A percentile compares a stretch with the other conserved stretches of the same genome.
These are phyloP conservation scores for Uromys caudimaculatus DNA, from an alignment of 2,797 vertebrate species.

Conservation along the genomic window DNA sequence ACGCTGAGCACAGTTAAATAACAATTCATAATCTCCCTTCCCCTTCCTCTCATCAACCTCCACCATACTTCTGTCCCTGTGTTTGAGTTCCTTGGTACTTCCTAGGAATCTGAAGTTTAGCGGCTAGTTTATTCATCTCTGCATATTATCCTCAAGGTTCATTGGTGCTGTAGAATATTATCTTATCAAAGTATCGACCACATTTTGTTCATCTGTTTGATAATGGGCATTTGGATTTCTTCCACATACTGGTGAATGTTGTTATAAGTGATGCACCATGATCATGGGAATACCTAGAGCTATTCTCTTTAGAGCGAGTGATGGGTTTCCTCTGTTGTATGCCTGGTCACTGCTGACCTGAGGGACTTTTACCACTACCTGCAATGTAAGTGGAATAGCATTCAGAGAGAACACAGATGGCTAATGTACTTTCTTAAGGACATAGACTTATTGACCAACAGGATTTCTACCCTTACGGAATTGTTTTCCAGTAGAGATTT, in stretches of 20 bases:
- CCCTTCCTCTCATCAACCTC: background rate
- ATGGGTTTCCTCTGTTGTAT: background rate
- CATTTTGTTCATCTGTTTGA: background rate
- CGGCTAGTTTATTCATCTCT: background rate
- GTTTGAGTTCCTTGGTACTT: background rate
- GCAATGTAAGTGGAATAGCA: background rate
- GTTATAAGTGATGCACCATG: background rate
- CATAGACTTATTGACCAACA: background rate
- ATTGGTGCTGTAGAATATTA: no score
- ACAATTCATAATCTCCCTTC: fast-evolving
- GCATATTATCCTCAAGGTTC: background rate
- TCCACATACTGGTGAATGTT: background rate
- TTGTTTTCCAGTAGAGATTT: constrained; percentile 22
- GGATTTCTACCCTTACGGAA: background rate
- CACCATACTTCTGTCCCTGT: background rate
- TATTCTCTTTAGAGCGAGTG: background rate
- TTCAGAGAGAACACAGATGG: background rate
- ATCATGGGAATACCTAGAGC: background rate
- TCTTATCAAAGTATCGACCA: background rate
- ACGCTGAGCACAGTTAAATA: background rate
- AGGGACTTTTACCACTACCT: background rate
- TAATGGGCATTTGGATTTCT: background rate
- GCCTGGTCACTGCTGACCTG: background rate
- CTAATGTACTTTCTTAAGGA: background rate
- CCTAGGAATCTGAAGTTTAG: background rate